phyloP scores from a whole-genome alignment of 1,140 invertebrate genomes.

The Branchinecta lindahli region DNA sequence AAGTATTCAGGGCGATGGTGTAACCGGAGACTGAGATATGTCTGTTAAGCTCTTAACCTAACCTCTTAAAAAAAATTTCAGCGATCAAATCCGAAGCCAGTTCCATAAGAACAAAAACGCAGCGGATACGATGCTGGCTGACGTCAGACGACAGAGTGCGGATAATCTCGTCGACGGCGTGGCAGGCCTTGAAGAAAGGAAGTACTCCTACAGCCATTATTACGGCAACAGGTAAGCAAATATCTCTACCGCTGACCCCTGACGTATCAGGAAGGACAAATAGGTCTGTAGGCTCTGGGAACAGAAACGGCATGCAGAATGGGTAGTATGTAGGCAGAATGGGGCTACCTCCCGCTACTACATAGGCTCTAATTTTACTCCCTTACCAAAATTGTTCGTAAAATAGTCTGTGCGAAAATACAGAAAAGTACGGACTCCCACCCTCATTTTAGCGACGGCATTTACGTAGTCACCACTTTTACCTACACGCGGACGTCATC shows the following conservation, averaged over 20 bases:
- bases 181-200: slow-evolving; percentile 37
- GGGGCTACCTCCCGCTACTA: too few species aligned
- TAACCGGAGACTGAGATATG: too few species aligned
- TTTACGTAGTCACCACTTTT: too few species aligned
- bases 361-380: too few species aligned
- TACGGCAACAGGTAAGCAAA: slow-evolving; percentile 34
- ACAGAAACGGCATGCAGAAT: slow-evolving; percentile 34
- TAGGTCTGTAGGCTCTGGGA: slow-evolving; percentile 3
- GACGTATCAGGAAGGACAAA: background rate
- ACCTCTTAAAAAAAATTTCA: slow-evolving; percentile 29
- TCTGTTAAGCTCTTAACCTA: too few species aligned
- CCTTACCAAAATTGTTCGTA: too few species aligned
- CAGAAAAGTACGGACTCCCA: too few species aligned
- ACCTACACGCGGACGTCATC: too few species aligned
- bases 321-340: too few species aligned
- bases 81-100: slow-evolving; percentile 56
- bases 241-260: slow-evolving; percentile 10
- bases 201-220: slow-evolving; percentile 42
- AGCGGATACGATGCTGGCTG: slow-evolving; percentile 48
- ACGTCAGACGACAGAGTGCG: slow-evolving; percentile 36
- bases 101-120: slow-evolving; percentile 51
- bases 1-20: too few species aligned
- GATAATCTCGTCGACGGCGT: slow-evolving; percentile 39
- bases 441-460: too few species aligned
- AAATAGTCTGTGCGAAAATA: too few species aligned